Percentiles rank a stretch among this genome's conserved stretches.
These are phyloP conservation scores for Trididemnum miniatum DNA, from an alignment of 23 tunicate species.

Conservation along the genomic window DNA sequence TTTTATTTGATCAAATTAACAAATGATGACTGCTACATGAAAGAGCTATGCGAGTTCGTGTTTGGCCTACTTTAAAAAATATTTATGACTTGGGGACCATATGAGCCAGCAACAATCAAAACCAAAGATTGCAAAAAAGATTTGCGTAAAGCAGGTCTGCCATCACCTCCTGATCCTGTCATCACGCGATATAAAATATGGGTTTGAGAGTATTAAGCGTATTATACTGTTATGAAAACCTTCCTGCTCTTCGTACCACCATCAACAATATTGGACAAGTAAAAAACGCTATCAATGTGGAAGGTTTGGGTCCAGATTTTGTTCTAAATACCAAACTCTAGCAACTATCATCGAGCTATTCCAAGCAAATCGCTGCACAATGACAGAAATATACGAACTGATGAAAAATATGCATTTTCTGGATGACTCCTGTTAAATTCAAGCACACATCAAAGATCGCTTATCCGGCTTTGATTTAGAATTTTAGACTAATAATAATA, in stretches of 20 bases:
- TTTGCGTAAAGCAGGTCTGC: slow-evolving; percentile 25
- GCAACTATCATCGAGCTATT: slow-evolving; percentile 29
- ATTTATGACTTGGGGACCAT: slow-evolving; percentile 19
- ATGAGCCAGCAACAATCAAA: slow-evolving; percentile 22
- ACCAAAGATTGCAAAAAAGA: slow-evolving; percentile 7
- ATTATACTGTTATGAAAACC: neutral
- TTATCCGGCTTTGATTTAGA: slow-evolving; percentile 27
- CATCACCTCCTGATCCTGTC: slow-evolving; percentile 33
- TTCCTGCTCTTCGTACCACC: slow-evolving; percentile 29
- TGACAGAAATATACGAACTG: slow-evolving; percentile 16
- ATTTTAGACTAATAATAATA: slow-evolving; percentile 32
- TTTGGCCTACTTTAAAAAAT: slow-evolving; percentile 19
- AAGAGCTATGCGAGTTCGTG: slow-evolving; percentile 34
- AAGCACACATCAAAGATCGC: slow-evolving; percentile 30
- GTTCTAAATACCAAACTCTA: neutral
- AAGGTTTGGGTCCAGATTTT: neutral
- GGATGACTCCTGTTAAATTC: slow-evolving; percentile 36
- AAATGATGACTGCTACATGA: no score
- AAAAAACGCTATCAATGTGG: slow-evolving; percentile 19
- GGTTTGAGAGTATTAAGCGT: slow-evolving; percentile 31
- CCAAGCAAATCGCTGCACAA: slow-evolving; percentile 22
- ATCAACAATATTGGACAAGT: slow-evolving; percentile 31
- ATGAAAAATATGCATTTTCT: slow-evolving; percentile 22
- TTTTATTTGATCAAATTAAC: no score
- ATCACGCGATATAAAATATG: slow-evolving; percentile 20